phyloP scores from a whole-genome alignment of 2,888 invertebrate species.

The Eupsilia transversa region DNA sequence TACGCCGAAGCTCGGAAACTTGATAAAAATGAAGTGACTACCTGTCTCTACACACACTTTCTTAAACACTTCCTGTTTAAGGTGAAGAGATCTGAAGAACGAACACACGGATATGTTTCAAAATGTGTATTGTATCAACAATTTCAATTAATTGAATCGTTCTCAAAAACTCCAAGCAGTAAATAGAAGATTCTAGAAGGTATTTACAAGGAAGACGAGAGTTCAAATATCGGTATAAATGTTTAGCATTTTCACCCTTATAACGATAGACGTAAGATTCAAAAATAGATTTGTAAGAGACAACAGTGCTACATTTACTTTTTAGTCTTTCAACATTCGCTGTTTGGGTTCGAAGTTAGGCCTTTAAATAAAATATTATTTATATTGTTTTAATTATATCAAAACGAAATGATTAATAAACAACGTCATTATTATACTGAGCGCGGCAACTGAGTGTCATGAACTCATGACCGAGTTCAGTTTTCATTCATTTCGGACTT shows the following conservation, averaged over 20 bases:
- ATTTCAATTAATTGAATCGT: slow-evolving; percentile 6
- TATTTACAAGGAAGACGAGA: slow-evolving; percentile 59
- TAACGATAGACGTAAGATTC: slow-evolving; percentile 71
- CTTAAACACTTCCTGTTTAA: slow-evolving; percentile 14
- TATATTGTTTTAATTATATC: slow-evolving; percentile 5
- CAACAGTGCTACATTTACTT: slow-evolving; percentile 67
- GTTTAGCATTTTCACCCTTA: slow-evolving; percentile 54
- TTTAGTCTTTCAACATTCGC: slow-evolving; percentile 78
- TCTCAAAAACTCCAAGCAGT: slow-evolving; percentile 33
- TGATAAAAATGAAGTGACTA: neutral
- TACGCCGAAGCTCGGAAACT: neutral
- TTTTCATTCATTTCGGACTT: slow-evolving; percentile 26
- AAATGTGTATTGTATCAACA: slow-evolving; percentile 10
- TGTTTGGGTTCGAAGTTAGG: slow-evolving; percentile 71
- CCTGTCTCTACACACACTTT: too few relatives aligned
- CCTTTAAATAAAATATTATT: slow-evolving; percentile 46
- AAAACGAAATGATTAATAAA: slow-evolving; percentile 21
- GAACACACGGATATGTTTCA: neutral
- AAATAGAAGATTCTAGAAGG: slow-evolving; percentile 43
- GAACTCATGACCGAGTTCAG: neutral
- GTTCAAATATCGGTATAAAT: slow-evolving; percentile 28
- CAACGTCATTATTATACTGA: slow-evolving; percentile 11
- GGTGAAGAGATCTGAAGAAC: neutral
- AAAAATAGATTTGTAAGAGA: slow-evolving; percentile 76
- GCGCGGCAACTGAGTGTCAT: slow-evolving; percentile 3